Evolutionary conservation across 2,888 invertebrate genomes (phyloP), one percentile per base, ranked within the genome.

Genomic region (Catocala sponsa): DNA sequence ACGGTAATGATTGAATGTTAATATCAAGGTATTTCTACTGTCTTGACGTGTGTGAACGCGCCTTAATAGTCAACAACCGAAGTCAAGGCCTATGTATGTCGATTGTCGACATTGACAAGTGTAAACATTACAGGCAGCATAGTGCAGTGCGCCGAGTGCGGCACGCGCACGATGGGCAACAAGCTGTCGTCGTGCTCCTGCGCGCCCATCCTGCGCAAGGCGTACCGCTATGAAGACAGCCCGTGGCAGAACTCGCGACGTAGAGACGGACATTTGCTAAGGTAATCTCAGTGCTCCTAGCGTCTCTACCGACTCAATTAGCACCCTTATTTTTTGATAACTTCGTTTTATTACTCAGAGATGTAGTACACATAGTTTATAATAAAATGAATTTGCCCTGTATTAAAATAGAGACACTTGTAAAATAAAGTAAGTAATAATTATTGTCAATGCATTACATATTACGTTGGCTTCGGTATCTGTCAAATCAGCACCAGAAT

Each of bases 151-250:
- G 91, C 92, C 85, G 94, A 95, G 89, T 95, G 95, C 85, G 95
- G 95, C 83, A 91, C 94, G 91, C 95, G 96, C 94, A 96, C 96
- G 91, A 98, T 99, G 99, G 99, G 99, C 95, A 99, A 99, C 96
- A 99, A 99, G 96, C 95, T 99, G 91, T 98, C 98, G 92, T 98
- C 98, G 95, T 98, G 98, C 95, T 98, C 98, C 86, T 99, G 99
- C 95, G 99, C 98, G 86, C 99, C 99, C 85, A 96, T 99, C 90
- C 97, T 98, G 95, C 97, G 98, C 95, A 99, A 98, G 96, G 98
- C 98, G 89, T 99, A 99, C 95, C 97, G 98, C 89, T 98, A 98
- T 95, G 98, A 98, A 94, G 98, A 98, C 94, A 98, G 98, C 90
- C 99, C 99, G 91, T 98, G 98, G 98, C 98, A 98, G 94, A 97